Percentiles rank a stretch among this genome's conserved stretches.
phyloP scores from a whole-genome alignment of 2,888 invertebrate species.

The Chymomyza procnemis region DNA sequence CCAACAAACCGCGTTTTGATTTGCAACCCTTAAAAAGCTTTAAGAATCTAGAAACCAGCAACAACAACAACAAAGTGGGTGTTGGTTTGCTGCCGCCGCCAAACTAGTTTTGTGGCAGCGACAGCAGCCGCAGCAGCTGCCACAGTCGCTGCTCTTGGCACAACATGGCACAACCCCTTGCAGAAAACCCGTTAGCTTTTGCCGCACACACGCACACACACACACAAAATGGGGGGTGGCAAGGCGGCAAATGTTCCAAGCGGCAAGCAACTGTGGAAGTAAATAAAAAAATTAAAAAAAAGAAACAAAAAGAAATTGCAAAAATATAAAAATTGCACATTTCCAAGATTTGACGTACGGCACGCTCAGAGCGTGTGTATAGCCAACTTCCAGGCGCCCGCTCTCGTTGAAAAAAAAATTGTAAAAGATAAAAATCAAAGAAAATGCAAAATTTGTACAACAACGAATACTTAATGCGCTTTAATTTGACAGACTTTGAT shows the following conservation, averaged over 20 bases:
- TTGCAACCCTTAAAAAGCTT: slow-evolving; percentile 66
- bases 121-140: slow-evolving; percentile 41
- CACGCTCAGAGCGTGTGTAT: background rate
- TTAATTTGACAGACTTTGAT: background rate
- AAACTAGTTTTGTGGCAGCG: slow-evolving; percentile 67
- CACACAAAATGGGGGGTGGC: background rate
- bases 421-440: background rate
- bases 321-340: background rate
- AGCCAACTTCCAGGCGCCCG: background rate
- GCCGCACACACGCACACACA: background rate
- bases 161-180: slow-evolving; percentile 12
- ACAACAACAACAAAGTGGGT: slow-evolving; percentile 14
- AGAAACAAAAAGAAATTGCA: too few species aligned
- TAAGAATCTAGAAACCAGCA: slow-evolving; percentile 7
- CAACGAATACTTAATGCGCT: background rate
- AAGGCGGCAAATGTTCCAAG: background rate
- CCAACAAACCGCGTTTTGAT: slow-evolving; percentile 74
- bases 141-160: slow-evolving; percentile 24
- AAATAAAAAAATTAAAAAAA: too few species aligned
- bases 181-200: background rate
- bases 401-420: slow-evolving; percentile 2
- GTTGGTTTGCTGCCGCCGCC: slow-evolving; percentile 39
- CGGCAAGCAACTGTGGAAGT: background rate
- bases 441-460: background rate
- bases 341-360: background rate